These are phyloP conservation scores for Temnopleurus reevesii DNA, from an alignment of 53 echinoderm and acorn worm species.

Conservation along the genomic window DNA sequence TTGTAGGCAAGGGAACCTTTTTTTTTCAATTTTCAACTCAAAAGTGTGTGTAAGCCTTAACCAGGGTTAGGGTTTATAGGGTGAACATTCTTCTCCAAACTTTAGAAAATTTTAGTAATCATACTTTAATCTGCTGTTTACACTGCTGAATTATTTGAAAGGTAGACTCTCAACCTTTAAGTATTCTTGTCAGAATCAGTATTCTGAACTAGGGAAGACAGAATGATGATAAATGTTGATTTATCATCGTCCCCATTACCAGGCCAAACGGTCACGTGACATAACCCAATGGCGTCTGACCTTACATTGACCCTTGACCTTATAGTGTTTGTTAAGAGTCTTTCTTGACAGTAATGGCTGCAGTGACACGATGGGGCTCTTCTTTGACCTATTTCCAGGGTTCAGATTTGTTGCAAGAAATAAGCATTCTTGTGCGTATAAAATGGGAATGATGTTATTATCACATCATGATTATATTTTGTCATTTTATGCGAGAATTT, in stretches of 20 bases:
- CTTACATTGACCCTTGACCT: conserved; percentile 16
- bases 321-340: conserved; percentile 32
- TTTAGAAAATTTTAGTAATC: too few species aligned
- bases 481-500: too few species aligned
- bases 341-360: not conserved
- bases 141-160: too few species aligned
- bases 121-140: too few species aligned
- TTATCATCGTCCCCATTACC: conserved; percentile 39
- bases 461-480: not conserved
- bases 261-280: conserved; percentile 16
- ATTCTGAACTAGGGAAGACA: not conserved
- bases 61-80: too few species aligned
- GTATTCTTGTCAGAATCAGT: not conserved
- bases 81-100: too few species aligned
- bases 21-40: too few species aligned
- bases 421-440: not conserved
- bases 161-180: not conserved
- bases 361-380: not conserved
- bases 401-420: not conserved
- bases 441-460: not conserved
- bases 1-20: too few species aligned
- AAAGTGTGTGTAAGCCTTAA: too few species aligned
- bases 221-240: conserved; percentile 33
- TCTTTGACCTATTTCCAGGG: not conserved
- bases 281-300: conserved; percentile 29